Conservation (phyloP, 2,113 vertebrate species). For the Eptatretus burgeri region DNA sequence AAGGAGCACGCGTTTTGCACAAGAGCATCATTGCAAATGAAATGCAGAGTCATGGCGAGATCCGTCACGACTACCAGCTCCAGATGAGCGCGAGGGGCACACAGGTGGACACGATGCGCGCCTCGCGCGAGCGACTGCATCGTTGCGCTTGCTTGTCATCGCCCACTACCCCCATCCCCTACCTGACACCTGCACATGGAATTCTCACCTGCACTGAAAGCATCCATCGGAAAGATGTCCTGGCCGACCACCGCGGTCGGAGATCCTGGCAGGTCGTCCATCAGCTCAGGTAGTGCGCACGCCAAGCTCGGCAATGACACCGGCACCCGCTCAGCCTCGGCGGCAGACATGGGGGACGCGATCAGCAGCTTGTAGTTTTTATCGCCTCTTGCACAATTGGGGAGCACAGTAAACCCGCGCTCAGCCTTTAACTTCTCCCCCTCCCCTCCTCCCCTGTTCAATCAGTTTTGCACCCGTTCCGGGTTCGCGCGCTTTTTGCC, state of each 20-base stretch:
- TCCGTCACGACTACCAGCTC: too few species aligned
- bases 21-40: too few species aligned
- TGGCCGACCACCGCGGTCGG: neutral
- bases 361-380: neutral
- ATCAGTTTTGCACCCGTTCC: neutral
- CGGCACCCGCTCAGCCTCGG: neutral
- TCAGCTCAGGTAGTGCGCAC: neutral
- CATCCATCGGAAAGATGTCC: too few species aligned
- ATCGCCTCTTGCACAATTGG: neutral
- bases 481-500: neutral
- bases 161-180: neutral
- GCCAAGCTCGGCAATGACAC: conserved; percentile 2
- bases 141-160: neutral
- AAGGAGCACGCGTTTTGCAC: too few species aligned
- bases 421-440: neutral
- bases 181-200: neutral
- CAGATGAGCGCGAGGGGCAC: too few species aligned
- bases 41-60: too few species aligned
- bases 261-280: neutral
- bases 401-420: neutral
- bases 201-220: neutral
- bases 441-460: neutral
- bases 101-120: neutral
- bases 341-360: neutral
- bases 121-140: neutral